phyloP scores from a whole-genome alignment of 2,113 vertebrate genomes.

The Larimichthys polyactis region DNA sequence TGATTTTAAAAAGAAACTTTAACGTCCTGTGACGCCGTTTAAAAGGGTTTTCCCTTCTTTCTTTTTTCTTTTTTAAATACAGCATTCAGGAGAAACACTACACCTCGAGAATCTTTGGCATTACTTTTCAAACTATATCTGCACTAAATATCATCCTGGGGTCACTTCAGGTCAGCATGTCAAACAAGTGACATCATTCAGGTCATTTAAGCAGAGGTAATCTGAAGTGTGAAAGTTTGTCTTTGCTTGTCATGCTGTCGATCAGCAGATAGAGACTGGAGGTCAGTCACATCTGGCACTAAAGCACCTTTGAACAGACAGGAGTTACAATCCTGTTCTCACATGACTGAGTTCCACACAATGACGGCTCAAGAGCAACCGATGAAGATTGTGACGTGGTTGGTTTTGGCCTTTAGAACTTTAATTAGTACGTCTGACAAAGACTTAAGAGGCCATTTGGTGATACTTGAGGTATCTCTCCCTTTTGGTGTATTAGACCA shows the following conservation, averaged over 20 bases:
- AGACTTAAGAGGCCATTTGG: too few species aligned
- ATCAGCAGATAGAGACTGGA: neutral
- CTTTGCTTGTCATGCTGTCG: neutral
- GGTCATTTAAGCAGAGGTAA: neutral
- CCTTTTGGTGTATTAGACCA: neutral
- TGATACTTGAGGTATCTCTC: neutral
- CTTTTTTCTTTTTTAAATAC: neutral
- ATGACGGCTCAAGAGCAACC: neutral
- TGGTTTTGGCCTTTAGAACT: neutral
- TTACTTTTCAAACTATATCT: neutral
- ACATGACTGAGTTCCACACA: neutral
- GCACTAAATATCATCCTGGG: neutral
- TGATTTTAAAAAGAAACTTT: neutral
- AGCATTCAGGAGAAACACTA: neutral
- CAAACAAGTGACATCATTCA: neutral
- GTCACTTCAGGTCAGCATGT: neutral
- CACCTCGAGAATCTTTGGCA: constrained; percentile 60
- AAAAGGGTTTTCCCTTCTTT: neutral
- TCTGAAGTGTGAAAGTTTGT: neutral
- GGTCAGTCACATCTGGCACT: neutral
- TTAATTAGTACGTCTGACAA: neutral
- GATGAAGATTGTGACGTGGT: neutral
- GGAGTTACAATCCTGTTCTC: neutral
- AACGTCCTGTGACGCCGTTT: neutral
- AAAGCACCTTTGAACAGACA: neutral